Conservation (phyloP, 1,140 invertebrate genomes). For the Drosophila lini region DNA sequence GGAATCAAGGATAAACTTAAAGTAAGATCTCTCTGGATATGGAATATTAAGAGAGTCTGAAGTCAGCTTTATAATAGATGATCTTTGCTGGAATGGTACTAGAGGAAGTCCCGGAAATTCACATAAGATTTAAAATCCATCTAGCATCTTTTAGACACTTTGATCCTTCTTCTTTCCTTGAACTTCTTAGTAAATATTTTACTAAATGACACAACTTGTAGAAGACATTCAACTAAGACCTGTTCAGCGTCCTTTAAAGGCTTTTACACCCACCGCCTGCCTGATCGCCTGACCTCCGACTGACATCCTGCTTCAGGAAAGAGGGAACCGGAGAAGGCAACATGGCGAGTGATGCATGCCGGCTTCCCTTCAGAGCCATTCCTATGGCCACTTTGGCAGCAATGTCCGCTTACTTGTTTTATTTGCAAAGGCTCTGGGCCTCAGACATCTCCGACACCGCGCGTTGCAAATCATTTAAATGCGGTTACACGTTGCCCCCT, state of each 20-base stretch:
- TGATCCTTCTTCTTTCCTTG: no score
- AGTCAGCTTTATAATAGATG: no score
- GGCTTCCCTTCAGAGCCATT: conserved; percentile 7
- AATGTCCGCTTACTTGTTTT: conserved; percentile 20
- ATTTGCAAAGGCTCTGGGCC: conserved; percentile 6
- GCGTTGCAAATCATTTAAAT: conserved; percentile 62
- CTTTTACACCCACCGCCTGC: neutral
- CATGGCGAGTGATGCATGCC: conserved; percentile 28
- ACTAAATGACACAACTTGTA: no score
- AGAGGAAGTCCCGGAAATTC: no score
- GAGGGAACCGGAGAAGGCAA: neutral
- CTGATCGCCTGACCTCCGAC: conserved; percentile 21
- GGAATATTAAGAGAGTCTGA: no score
- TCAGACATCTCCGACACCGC: conserved; percentile 17
- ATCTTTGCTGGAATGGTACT: no score
- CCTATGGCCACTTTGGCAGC: conserved; percentile 37
- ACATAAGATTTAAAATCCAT: no score
- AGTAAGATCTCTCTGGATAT: neutral
- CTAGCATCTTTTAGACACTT: neutral
- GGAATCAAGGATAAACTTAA: neutral
- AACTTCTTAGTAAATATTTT: neutral
- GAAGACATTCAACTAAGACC: neutral
- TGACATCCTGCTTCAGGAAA: conserved; percentile 7
- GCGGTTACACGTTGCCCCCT: conserved; percentile 33
- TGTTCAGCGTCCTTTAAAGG: conserved; percentile 1